Conservation (phyloP, 64 coral and sea anemone genomes). For the Montipora capricornis region DNA sequence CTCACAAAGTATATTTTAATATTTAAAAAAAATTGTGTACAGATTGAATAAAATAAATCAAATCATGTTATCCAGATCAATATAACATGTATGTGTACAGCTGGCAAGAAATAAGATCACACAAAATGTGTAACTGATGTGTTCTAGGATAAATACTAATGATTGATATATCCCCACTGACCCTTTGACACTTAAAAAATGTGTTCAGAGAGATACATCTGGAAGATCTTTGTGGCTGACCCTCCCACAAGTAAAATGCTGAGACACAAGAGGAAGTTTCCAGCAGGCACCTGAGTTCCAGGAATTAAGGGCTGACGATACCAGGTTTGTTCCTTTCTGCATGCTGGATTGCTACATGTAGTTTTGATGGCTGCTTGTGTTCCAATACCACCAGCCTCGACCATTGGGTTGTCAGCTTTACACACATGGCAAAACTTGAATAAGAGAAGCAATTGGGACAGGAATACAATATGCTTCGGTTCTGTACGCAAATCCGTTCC, state of each 20-base stretch:
- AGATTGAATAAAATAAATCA: too few relatives aligned
- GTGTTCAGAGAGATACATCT: constrained; percentile 15
- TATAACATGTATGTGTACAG: too few relatives aligned
- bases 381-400: constrained; percentile 23
- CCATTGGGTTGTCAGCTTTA: background rate
- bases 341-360: background rate
- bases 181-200: constrained; percentile 53
- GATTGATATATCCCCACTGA: background rate
- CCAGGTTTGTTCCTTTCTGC: constrained; percentile 19
- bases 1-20: too few relatives aligned
- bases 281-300: constrained; percentile 45
- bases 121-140: background rate
- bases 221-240: constrained; percentile 21
- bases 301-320: constrained; percentile 41
- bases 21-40: too few relatives aligned
- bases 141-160: background rate
- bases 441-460: constrained; percentile 9
- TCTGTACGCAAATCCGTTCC: constrained; percentile 3
- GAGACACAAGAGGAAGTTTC: constrained; percentile 44
- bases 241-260: constrained; percentile 20
- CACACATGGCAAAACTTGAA: constrained; percentile 23
- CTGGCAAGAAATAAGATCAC: too few relatives aligned
- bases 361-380: constrained; percentile 29
- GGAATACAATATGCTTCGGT: background rate
- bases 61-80: too few relatives aligned